These are phyloP conservation scores for Solenodon paradoxus DNA, from an alignment of 2,113 vertebrate genomes.

Conservation along the genomic window DNA sequence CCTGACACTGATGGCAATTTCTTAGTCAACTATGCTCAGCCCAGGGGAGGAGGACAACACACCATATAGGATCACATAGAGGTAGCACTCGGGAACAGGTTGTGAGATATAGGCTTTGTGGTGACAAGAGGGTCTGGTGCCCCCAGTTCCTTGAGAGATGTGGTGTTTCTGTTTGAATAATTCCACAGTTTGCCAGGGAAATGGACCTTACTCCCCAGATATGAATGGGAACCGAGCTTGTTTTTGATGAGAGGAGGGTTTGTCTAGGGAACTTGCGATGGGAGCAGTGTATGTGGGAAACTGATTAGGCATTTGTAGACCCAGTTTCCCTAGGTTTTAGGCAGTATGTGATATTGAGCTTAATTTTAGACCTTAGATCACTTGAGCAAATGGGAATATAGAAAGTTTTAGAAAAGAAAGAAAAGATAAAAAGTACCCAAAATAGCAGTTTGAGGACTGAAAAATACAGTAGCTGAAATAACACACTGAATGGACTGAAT, in stretches of 20 bases:
- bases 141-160: neutral
- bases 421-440: neutral
- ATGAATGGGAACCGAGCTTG: neutral
- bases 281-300: neutral
- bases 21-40: neutral
- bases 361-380: neutral
- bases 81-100: neutral
- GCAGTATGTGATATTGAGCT: neutral
- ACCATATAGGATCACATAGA: neutral
- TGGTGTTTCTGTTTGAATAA: neutral
- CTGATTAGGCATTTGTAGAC: neutral
- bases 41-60: too few relatives aligned
- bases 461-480: neutral
- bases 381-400: neutral
- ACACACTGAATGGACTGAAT: neutral
- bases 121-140: neutral
- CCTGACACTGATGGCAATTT: neutral
- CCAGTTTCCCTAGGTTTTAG: neutral
- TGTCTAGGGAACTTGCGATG: neutral
- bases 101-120: neutral
- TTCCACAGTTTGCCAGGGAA: neutral
- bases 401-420: neutral
- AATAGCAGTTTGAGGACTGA: neutral
- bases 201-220: neutral
- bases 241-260: neutral